These are phyloP conservation scores for Whitmania pigra DNA, from an alignment of 1,140 invertebrate species.

Conservation along the genomic window DNA sequence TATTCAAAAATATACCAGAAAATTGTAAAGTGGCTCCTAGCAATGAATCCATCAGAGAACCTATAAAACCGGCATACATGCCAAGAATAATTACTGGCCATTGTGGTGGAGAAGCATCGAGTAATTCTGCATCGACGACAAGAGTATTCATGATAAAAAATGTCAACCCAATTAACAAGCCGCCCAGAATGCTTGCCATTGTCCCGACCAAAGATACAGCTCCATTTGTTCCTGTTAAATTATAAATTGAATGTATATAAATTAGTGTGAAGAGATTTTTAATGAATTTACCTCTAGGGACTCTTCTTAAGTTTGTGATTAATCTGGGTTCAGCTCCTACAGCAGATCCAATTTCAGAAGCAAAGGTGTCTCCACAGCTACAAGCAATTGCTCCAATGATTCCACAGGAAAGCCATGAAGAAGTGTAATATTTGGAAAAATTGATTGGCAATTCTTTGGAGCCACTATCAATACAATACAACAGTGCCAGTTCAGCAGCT, in stretches of 20 bases:
- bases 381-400: constrained; percentile 59
- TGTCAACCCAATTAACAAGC: constrained; percentile 56
- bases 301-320: constrained; percentile 59
- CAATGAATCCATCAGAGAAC: constrained; percentile 68
- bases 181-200: constrained; percentile 59
- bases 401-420: constrained; percentile 56
- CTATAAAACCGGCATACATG: constrained; percentile 58
- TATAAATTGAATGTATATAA: background rate
- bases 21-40: constrained; percentile 72
- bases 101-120: constrained; percentile 57
- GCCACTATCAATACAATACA: constrained; percentile 66
- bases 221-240: constrained; percentile 63
- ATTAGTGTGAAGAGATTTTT: background rate
- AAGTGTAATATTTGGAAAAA: constrained; percentile 60
- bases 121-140: constrained; percentile 48
- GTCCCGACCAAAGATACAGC: constrained; percentile 61
- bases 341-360: constrained; percentile 73
- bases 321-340: constrained; percentile 58
- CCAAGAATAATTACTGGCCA: constrained; percentile 66
- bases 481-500: constrained; percentile 59
- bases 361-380: constrained; percentile 79
- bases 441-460: constrained; percentile 65
- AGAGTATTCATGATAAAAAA: constrained; percentile 59
- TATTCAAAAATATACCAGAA: constrained; percentile 51
- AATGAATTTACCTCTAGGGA: constrained; percentile 54